Base-by-base conservation (phyloP, 2,113 vertebrate species). In the Spea bombifrons region DNA sequence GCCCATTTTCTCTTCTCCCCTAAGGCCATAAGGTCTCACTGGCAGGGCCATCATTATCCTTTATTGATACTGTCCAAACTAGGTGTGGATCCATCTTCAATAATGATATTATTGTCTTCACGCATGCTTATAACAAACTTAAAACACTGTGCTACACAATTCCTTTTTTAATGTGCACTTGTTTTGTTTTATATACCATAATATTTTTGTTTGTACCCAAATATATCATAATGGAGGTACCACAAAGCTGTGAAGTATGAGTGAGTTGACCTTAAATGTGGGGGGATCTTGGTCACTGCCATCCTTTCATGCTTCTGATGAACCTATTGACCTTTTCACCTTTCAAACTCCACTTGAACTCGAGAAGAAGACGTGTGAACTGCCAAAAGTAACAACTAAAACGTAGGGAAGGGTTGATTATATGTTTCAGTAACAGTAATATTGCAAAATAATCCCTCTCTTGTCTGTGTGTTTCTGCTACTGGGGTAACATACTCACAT, bases 401-500 rank as follows among this genome's bases (percentile, higher is more conserved):
- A 76, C 64, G 61, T 84, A 82, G 81, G 82, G 85, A 80, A 86
- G 83, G 86, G 82, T 88, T 92, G 89, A 92, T 94, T 92, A 90
- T 91, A 91, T 89, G 92, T 91, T 92, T 89, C 90, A 13, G 49
- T 88, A 90, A 88, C 88, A 88, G 90, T 86, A 88, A 92, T 87
- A 85, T 88, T 87, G 88, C 88, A 88, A 90, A 91, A 92, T 92
- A 92, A 93, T 92, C 89, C 91, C 87, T 82, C 87, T 90, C 88
- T 92, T 91, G 90, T 94, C 88, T 89, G 72, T 57, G 87, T 89
- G 85, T 90, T 87, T 88, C 87, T 88, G 91, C 90, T 90, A 87
- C 90, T 88, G 76, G 90, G 91, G 88, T 91, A 94, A 93, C 93
- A 89, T 92, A 92, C 93, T 96, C 93, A 93, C 92, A 92, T 93